phyloP scores from a whole-genome alignment of 2,888 invertebrate species.

The Leptinotarsa peninsularis region DNA sequence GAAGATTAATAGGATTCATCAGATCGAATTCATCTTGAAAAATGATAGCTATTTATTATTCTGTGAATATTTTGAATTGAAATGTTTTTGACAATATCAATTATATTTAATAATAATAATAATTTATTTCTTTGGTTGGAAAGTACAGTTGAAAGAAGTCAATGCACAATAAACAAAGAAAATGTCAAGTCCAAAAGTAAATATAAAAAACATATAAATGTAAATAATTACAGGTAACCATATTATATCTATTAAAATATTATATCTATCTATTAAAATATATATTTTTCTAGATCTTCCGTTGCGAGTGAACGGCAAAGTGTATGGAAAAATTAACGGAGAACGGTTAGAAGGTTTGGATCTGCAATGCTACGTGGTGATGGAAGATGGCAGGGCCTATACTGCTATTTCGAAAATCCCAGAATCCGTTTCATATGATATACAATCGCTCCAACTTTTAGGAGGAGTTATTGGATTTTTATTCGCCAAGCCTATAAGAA shows the following conservation, averaged over 20 bases:
- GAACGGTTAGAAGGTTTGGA: conserved; percentile 79
- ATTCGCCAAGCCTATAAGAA: conserved; percentile 84
- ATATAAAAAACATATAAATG: too few relatives aligned
- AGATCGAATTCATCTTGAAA: too few relatives aligned
- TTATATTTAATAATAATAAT: too few relatives aligned
- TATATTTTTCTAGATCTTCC: conserved; percentile 75
- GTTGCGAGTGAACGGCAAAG: conserved; percentile 87
- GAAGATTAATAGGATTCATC: too few relatives aligned
- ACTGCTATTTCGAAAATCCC: conserved; percentile 90
- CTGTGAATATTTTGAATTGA: too few relatives aligned
- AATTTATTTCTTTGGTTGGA: too few relatives aligned
- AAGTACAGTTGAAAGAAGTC: too few relatives aligned
- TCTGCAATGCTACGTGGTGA: conserved; percentile 92
- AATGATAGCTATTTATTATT: too few relatives aligned
- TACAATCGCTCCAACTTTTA: conserved; percentile 86
- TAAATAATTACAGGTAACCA: too few relatives aligned
- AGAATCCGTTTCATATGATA: conserved; percentile 78
- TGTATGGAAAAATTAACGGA: conserved; percentile 87
- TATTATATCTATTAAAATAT: neutral
- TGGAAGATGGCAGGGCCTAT: conserved; percentile 87
- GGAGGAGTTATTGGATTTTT: conserved; percentile 93
- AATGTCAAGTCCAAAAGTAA: too few relatives aligned
- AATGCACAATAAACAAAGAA: too few relatives aligned
- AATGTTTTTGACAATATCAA: too few relatives aligned
- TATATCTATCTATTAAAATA: neutral